A percentile compares a stretch with the other conserved stretches of the same genome.
phyloP scores from a whole-genome alignment of 2,113 vertebrate species.

The Sinocyclocheilus anshuiensis region DNA sequence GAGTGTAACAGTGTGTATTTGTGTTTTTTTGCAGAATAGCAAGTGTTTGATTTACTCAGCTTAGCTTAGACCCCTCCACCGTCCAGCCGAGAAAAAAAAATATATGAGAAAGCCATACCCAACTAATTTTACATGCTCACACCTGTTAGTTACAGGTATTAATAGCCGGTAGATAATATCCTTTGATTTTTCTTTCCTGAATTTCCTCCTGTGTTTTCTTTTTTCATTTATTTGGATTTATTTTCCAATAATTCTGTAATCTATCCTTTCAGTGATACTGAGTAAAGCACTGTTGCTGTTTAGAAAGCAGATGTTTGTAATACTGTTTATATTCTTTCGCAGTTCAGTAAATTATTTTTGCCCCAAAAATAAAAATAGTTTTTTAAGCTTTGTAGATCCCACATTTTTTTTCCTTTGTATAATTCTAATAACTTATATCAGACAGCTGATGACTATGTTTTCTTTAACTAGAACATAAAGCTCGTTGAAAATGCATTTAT shows the following conservation, averaged over 20 bases:
- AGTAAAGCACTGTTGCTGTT: neutral
- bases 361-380: too few relatives aligned
- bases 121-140: neutral
- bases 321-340: neutral
- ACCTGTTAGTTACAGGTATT: conserved; percentile 28
- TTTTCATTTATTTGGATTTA: neutral
- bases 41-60: conserved; percentile 34
- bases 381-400: neutral
- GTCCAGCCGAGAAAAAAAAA: conserved; percentile 6
- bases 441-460: neutral
- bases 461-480: neutral
- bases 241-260: neutral
- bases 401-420: neutral
- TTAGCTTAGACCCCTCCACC: conserved; percentile 15
- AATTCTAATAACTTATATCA: neutral
- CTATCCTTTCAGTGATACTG: neutral
- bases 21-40: conserved; percentile 10
- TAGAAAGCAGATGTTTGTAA: neutral
- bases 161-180: conserved; percentile 22
- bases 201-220: conserved; percentile 10
- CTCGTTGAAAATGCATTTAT: neutral
- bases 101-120: neutral
- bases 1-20: conserved; percentile 14
- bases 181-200: conserved; percentile 17
- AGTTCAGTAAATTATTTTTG: too few relatives aligned